Conservation (phyloP, 92 coral and sea anemone species). For the Plumapathes pennacea region DNA sequence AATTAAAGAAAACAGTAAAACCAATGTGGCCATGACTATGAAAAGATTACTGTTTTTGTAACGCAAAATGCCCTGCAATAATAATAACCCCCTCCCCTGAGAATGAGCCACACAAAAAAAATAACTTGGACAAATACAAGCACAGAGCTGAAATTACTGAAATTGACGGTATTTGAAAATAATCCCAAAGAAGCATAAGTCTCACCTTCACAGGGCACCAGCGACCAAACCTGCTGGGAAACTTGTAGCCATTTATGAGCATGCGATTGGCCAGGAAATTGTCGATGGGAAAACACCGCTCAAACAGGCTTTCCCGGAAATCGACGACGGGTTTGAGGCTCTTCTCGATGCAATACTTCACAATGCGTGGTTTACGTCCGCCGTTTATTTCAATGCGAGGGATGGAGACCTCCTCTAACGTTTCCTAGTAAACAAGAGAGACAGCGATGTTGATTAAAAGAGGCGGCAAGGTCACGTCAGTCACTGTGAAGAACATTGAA, state of each 20-base stretch:
- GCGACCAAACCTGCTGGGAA: conserved; percentile 94
- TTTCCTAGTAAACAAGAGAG: conserved; percentile 70
- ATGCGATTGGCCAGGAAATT: conserved; percentile 75
- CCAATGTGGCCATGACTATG: too few species aligned
- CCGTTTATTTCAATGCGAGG: conserved; percentile 91
- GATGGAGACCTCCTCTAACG: conserved; percentile 82
- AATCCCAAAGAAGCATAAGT: neutral
- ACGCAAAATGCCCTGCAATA: too few species aligned
- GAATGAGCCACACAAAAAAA: too few species aligned
- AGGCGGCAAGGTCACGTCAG: too few species aligned
- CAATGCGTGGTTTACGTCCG: conserved; percentile 96
- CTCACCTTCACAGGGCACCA: conserved; percentile 99
- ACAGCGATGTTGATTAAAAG: too few species aligned
- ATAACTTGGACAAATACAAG: too few species aligned
- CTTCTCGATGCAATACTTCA: conserved; percentile 79
- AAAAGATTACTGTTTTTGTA: too few species aligned
- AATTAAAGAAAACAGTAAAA: too few species aligned
- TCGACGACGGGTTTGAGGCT: conserved; percentile 84
- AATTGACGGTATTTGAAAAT: neutral
- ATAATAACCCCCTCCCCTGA: too few species aligned
- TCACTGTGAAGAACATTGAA: too few species aligned
- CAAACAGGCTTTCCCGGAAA: conserved; percentile 90
- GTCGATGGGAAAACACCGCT: conserved; percentile 84
- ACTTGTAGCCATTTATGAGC: conserved; percentile 86
- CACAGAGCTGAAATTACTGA: too few species aligned